phyloP scores from a whole-genome alignment of 2,797 vertebrate species.

The Tympanoctomys barrerae region DNA sequence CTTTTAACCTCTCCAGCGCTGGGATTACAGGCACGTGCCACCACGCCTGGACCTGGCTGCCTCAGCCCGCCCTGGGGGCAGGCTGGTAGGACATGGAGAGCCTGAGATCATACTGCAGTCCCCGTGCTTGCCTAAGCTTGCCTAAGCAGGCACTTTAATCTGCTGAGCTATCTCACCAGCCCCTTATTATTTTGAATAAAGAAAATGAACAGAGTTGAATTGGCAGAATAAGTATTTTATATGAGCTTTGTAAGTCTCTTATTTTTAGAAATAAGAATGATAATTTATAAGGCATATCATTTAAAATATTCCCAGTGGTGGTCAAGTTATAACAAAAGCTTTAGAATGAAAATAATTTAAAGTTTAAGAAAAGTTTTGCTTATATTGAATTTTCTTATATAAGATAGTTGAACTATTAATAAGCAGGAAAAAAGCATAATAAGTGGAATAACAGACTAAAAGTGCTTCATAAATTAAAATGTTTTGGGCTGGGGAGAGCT shows the following conservation, averaged over 20 bases:
- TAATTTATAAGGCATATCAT: constrained; percentile 16
- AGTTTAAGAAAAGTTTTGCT: background rate
- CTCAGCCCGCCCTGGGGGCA: too few species aligned
- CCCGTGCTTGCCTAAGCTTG: too few species aligned
- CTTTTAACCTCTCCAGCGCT: too few species aligned
- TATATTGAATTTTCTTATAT: background rate
- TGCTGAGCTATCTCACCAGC: too few species aligned
- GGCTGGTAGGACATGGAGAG: too few species aligned
- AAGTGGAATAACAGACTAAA: background rate
- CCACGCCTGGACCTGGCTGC: too few species aligned
- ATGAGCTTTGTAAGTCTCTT: background rate
- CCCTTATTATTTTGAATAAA: constrained; percentile 8
- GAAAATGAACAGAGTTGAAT: background rate
- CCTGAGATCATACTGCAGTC: too few species aligned
- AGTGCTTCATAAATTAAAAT: constrained; percentile 27
- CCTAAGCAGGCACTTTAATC: too few species aligned
- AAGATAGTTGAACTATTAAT: background rate
- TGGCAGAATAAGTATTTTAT: background rate
- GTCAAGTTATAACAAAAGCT: background rate
- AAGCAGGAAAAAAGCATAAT: background rate
- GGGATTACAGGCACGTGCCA: too few species aligned
- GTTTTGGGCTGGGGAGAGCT: background rate
- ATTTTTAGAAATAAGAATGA: constrained; percentile 29
- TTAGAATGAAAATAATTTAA: constrained; percentile 18
- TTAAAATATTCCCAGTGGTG: background rate